Conservation (phyloP, 2,888 invertebrate species). For the Empis livida region DNA sequence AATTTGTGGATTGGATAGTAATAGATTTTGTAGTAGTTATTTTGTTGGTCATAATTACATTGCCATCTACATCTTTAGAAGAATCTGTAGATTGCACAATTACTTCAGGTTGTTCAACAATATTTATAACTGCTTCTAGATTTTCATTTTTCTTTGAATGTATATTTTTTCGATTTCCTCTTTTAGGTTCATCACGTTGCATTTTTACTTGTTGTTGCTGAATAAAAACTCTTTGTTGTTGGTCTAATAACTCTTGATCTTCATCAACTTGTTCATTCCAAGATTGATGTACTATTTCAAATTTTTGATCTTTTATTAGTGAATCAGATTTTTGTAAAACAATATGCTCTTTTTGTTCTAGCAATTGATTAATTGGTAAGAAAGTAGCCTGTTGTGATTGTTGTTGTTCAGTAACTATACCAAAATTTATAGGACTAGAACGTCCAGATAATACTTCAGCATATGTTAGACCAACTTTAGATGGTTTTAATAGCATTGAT, state of each 20-base stretch:
- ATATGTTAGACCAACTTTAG: constrained; percentile 40
- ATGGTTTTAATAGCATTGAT: constrained; percentile 37
- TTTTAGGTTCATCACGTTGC: constrained; percentile 5
- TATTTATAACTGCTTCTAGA: background rate
- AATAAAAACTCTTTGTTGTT: constrained; percentile 2
- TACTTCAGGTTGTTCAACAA: constrained; percentile 1
- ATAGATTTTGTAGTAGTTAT: background rate
- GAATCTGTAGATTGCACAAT: constrained; percentile 12
- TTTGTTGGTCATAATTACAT: background rate
- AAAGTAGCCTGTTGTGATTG: constrained; percentile 8
- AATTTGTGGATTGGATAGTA: constrained; percentile 5
- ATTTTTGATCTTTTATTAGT: background rate
- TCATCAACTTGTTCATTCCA: constrained; percentile 1
- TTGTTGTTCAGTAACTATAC: constrained; percentile 10
- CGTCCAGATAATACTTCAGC: constrained; percentile 59
- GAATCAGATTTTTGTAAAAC: background rate
- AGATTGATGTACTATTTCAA: background rate
- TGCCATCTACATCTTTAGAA: background rate
- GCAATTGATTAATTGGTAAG: background rate
- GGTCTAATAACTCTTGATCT: background rate
- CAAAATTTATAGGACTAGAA: constrained; percentile 31
- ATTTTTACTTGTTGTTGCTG: constrained; percentile 2
- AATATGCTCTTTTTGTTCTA: background rate
- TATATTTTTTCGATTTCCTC: constrained; percentile 11
- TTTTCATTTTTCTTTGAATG: constrained; percentile 1